These are phyloP conservation scores for Papilio protenor DNA, from an alignment of 2,888 invertebrate species.

Conservation along the genomic window DNA sequence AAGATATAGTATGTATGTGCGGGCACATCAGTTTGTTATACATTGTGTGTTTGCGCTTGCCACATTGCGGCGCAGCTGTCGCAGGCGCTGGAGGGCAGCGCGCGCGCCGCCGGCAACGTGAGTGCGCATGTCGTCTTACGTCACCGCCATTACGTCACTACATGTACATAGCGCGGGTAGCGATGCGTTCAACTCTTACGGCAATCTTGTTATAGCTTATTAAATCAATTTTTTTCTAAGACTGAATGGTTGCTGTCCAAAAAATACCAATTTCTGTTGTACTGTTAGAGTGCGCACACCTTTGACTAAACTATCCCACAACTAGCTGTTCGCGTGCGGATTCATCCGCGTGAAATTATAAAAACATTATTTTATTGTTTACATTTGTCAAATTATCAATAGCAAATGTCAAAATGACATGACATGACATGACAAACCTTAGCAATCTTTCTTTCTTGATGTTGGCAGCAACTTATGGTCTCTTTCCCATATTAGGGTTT, in stretches of 20 bases:
- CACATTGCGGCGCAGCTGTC: conserved; percentile 80
- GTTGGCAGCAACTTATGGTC: too few relatives aligned
- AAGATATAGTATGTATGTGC: background rate
- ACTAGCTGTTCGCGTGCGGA: too few relatives aligned
- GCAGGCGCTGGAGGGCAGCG: conserved; percentile 89
- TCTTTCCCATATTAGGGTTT: too few relatives aligned
- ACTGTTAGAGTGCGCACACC: too few relatives aligned
- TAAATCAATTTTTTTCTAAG: background rate
- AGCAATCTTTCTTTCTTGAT: too few relatives aligned
- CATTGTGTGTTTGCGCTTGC: conserved; percentile 65
- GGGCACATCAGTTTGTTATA: conserved; percentile 14
- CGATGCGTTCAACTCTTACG: conserved; percentile 14
- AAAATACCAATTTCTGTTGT: background rate
- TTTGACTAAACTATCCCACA: too few relatives aligned
- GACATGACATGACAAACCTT: too few relatives aligned
- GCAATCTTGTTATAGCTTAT: background rate
- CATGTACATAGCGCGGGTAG: conserved; percentile 15
- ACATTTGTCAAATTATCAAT: too few relatives aligned
- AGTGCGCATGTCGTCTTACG: conserved; percentile 74
- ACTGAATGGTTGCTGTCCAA: background rate
- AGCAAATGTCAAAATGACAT: too few relatives aligned
- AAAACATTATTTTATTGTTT: too few relatives aligned
- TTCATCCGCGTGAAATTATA: too few relatives aligned
- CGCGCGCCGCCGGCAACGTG: conserved; percentile 86
- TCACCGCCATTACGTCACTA: conserved; percentile 41